Evolutionary conservation across 2,888 invertebrate genomes (phyloP).

Genomic region (Strigamia transsilvanica): DNA sequence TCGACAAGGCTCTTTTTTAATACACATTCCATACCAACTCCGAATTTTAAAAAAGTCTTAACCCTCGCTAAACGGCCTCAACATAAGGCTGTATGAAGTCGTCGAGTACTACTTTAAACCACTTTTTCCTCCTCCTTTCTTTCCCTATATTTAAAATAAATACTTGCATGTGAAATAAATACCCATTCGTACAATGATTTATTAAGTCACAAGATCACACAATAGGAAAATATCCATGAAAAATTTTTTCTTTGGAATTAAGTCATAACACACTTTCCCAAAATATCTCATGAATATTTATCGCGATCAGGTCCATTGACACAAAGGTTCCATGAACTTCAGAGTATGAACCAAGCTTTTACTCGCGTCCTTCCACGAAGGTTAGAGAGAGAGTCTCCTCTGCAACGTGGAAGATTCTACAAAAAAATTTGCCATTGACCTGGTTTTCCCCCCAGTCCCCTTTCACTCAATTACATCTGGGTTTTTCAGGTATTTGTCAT

Average conservation of each 20-base stretch:
- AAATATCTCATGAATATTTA: constrained; percentile 2
- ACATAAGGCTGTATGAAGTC: constrained; percentile 16
- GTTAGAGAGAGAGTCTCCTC: constrained; percentile 15
- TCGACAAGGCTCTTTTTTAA: not conserved
- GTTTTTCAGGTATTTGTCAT: not conserved
- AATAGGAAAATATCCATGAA: not conserved
- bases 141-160: not conserved
- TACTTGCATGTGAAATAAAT: not conserved
- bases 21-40: not conserved
- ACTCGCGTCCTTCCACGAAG: not conserved
- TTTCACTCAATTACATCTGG: not conserved
- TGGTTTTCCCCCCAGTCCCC: constrained; percentile 16
- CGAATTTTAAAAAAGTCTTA: not conserved
- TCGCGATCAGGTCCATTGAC: not conserved
- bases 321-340: constrained; percentile 1
- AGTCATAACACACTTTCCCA: not conserved
- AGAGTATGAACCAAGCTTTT: not conserved
- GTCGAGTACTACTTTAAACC: not conserved
- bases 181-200: not conserved
- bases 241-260: not conserved
- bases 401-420: not conserved
- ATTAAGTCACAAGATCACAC: not conserved
- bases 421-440: constrained; percentile 18
- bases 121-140: not conserved
- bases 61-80: not conserved